Percentiles rank a stretch among this genome's conserved stretches.
phyloP scores from a whole-genome alignment of 2,888 invertebrate species.

The Thera obeliscata region DNA sequence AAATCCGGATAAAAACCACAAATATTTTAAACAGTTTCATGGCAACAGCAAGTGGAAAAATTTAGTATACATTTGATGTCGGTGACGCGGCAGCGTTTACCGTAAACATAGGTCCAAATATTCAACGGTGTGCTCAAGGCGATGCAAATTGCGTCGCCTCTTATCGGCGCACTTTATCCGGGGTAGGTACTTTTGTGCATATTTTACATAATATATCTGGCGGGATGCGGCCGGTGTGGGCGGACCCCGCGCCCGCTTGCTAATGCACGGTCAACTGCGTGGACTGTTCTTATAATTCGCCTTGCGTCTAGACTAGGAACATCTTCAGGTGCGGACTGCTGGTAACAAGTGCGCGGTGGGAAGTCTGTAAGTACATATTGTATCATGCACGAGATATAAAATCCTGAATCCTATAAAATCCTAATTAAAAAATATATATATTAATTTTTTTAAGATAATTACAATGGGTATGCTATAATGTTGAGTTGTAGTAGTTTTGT shows the following conservation, averaged over 20 bases:
- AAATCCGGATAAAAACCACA: background rate
- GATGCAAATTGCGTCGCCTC: slow-evolving; percentile 79
- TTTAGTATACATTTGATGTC: slow-evolving; percentile 14
- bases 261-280: slow-evolving; percentile 65
- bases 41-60: slow-evolving; percentile 12
- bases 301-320: slow-evolving; percentile 31
- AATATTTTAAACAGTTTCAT: background rate
- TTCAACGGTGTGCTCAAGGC: slow-evolving; percentile 67
- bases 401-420: background rate
- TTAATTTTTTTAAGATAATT: too few species aligned
- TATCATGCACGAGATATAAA: slow-evolving; percentile 6
- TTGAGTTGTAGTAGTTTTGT: too few species aligned
- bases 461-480: too few species aligned
- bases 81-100: slow-evolving; percentile 52
- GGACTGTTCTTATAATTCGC: slow-evolving; percentile 41
- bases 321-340: slow-evolving; percentile 21
- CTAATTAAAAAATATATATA: too few species aligned
- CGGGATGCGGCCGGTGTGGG: slow-evolving; percentile 72
- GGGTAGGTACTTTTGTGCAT: slow-evolving; percentile 74
- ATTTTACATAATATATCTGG: slow-evolving; percentile 81
- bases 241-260: slow-evolving; percentile 68
- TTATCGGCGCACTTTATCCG: slow-evolving; percentile 80
- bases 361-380: slow-evolving; percentile 13
- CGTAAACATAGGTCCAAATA: slow-evolving; percentile 74
- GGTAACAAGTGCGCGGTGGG: slow-evolving; percentile 18